Evolutionary conservation across 2,113 vertebrate genomes (phyloP), one percentile per base, ranked within the genome.

Genomic region (Sorex araneus): DNA sequence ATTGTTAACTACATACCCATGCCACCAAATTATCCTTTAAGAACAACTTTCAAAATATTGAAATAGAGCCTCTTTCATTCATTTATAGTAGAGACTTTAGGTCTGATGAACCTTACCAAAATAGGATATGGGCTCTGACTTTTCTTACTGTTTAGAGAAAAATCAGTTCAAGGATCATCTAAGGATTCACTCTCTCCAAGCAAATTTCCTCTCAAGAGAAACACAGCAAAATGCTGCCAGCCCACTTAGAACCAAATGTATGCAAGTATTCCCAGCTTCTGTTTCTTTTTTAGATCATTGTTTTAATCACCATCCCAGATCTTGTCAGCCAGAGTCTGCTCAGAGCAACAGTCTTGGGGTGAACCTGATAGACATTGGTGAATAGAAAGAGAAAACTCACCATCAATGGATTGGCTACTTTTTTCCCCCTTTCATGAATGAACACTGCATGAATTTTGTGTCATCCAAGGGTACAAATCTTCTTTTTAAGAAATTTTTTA

Each of bases 221-320:
- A 81, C 43, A 90, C 47, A 87, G 81, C 67, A 40, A 83, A 95
- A 67, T 36, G 75, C 85, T 90, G 78, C 95, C 94, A 92, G 40
- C 71, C 77, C 93, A 78, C 71, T 93, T 82, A 95, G 78, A 95
- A 92, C 81, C 86, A 83, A 91, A 81, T 71, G 71, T 79, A 90
- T 86, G 85, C 82, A 79, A 94, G 75, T 70, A 76, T 93, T 91
- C 92, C 92, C 88, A 94, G 83, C 93, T 94, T 94, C 76, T 82
- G 70, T 94, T 94, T 91, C 84, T 84, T 94, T 91, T 93, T 86
- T 90, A 90, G 87, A 84, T 84, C 69, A 93, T 84, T 95, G 94
- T 95, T 85, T 96, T 94, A 92, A 89, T 92, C 88, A 86, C 78
- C 63, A 77, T 79, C 76, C 71, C 92, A 96, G 91, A 93, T 83